Base-by-base conservation (phyloP, 2,797 vertebrate species). In the Numenius phaeopus region DNA sequence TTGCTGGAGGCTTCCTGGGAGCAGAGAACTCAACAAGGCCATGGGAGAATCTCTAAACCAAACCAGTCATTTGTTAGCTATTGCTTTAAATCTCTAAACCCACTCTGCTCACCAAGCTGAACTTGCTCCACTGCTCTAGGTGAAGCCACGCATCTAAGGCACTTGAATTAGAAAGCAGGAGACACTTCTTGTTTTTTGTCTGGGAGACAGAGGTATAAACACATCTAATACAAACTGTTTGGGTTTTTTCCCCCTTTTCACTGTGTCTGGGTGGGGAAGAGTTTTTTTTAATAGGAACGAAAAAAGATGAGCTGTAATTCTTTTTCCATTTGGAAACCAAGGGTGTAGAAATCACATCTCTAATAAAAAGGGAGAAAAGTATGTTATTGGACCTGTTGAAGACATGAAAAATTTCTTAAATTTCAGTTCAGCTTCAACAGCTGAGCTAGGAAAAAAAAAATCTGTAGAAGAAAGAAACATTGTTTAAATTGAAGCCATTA, bases 401-500 rank as follows among this genome's bases (percentile, higher is more conserved):
- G 47, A 66, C 34, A 40, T 37, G 85, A 90, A 80, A 73, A 70
- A 64, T 21, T 59, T 90, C 66, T 90, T 71, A 19, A 21, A 42
- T 69, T 94, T 86, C 44, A 66, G 57, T 86, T 93, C 58, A 66
- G 24, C 22, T 90, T 89, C 66, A 89, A 70, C 50, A 92, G 66
- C 81, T 50, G 58, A 95, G 39, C 67, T 79, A 77, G 81, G 66
- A 34, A 52, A 39, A 79, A 70, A 83, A 70, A 83, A 69, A 73
- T 19, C 32, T n/a, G 46, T 47, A 47, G 59, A 93, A 96, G 77
- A 97, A 96, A 95, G 77, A 82, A 84, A 66, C 66, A 58, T 82
- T 95, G 70, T 96, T 87, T 90, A 76, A 95, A 82, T 69, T 66
- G 26, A 94, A 95, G 47, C 73, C 62, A 30, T 79, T 94, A 89